Conservation (phyloP, 2,888 invertebrate species). For the Zaprionus obscuricornis region DNA sequence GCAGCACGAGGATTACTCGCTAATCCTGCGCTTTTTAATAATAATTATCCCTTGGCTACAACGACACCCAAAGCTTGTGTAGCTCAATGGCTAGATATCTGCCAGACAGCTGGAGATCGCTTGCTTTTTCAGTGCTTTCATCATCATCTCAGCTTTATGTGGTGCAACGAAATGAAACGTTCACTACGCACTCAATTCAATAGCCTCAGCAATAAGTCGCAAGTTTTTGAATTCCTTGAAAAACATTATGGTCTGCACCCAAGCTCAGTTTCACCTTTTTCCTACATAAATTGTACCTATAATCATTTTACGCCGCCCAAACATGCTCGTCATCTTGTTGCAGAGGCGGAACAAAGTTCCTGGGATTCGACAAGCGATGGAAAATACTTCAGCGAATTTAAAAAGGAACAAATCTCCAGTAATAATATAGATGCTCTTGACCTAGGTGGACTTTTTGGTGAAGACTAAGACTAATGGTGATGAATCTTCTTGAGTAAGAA, state of each 20-base stretch:
- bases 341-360: constrained; percentile 15
- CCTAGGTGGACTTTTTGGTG: constrained; percentile 64
- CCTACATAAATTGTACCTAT: constrained; percentile 66
- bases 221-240: constrained; percentile 89
- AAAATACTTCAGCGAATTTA: constrained; percentile 75
- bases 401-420: constrained; percentile 40
- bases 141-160: constrained; percentile 98
- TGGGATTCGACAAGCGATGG: constrained; percentile 67
- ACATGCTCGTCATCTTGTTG: constrained; percentile 40
- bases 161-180: constrained; percentile 91
- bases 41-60: constrained; percentile 24
- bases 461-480: constrained; percentile 48
- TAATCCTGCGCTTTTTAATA: constrained; percentile 94
- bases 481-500: not conserved
- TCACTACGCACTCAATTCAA: constrained; percentile 91
- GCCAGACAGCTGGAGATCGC: constrained; percentile 85
- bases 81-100: constrained; percentile 91
- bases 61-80: constrained; percentile 90
- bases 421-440: constrained; percentile 53
- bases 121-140: constrained; percentile 94
- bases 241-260: constrained; percentile 85
- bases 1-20: constrained; percentile 94
- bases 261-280: not conserved
- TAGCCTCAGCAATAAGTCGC: constrained; percentile 87
- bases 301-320: constrained; percentile 53